Evolutionary conservation across 1,140 invertebrate species (phyloP).

Genomic region (Zaprionus lachaisei): DNA sequence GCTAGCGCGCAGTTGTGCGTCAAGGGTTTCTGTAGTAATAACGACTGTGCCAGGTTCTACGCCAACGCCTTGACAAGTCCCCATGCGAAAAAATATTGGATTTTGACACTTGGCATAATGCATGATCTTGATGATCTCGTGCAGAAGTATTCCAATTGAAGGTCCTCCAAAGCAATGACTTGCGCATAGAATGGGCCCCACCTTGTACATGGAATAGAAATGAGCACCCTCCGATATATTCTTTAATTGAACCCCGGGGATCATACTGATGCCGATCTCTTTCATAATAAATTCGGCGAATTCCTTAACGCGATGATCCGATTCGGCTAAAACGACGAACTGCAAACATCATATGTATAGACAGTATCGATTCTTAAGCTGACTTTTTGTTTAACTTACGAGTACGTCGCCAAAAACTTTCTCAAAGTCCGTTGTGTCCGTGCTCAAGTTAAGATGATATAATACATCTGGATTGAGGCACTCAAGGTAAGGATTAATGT

Average conservation of each 20-base stretch:
- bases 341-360: slow-evolving; percentile 5
- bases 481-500: slow-evolving; percentile 56
- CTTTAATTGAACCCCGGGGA: slow-evolving; percentile 36
- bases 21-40: slow-evolving; percentile 88
- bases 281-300: slow-evolving; percentile 57
- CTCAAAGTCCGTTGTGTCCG: slow-evolving; percentile 46
- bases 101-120: slow-evolving; percentile 89
- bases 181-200: slow-evolving; percentile 71
- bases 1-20: slow-evolving; percentile 87
- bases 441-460: slow-evolving; percentile 51
- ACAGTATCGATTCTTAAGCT: too few species aligned
- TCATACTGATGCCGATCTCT: slow-evolving; percentile 60
- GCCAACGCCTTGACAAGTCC: slow-evolving; percentile 91
- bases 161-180: slow-evolving; percentile 93
- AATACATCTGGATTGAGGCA: slow-evolving; percentile 57
- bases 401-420: slow-evolving; percentile 67
- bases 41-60: slow-evolving; percentile 89
- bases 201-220: slow-evolving; percentile 58
- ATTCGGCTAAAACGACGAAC: slow-evolving; percentile 63
- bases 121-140: slow-evolving; percentile 92
- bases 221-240: slow-evolving; percentile 46
- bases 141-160: slow-evolving; percentile 90
- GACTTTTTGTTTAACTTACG: slow-evolving; percentile 34
- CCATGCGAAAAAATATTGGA: slow-evolving; percentile 90
- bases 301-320: slow-evolving; percentile 39